Evolutionary conservation across 2,797 vertebrate species (phyloP), one percentile per base, ranked within the genome.

Genomic region (Lepus oiostolus): DNA sequence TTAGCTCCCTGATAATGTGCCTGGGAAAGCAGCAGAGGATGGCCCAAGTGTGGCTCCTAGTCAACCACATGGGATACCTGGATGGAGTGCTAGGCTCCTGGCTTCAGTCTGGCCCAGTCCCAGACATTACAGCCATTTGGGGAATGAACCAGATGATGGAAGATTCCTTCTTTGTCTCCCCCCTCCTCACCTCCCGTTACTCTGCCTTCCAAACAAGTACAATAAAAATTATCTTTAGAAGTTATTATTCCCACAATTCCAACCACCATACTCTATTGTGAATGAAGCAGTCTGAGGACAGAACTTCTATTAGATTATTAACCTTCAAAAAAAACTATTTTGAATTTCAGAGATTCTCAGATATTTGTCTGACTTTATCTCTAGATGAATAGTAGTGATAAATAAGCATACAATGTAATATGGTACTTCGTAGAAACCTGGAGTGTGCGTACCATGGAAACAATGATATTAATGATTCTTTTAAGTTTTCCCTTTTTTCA

Each of bases 401-500:
- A 92, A 87, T 42, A 79, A 92, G 38, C 16, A 89, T 77, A 68
- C 47, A 84, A 81, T 74, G 47, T 42, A 88, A 88, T 50, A n/a
- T 28, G 54, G 54, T 0, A 63, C 30, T 74, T 76, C 32, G 86
- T 6, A 68, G 4, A 92, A 93, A 81, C 62, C 35, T 71, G 90
- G 26, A 47, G 5, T 63, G 14, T 35, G 67, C 85, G 24, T 54
- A 83, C 2, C 93, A 32, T 71, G 22, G 38, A 84, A 88, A 92
- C 24, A 79, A 62, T 81, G 32, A 11, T 85, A 91, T 72, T 62
- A 76, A 54, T 50, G 28, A 80, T 80, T 9, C 47, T 89, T 60
- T 79, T 47, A 85, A 88, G 32, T 24, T 7, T 80, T 50, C 86
- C 26, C 77, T 88, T 87, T 91, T 75, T 67, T 47, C 11, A 85